Conservation (phyloP, 2,113 vertebrate species). For the Coracopsis vasa region DNA sequence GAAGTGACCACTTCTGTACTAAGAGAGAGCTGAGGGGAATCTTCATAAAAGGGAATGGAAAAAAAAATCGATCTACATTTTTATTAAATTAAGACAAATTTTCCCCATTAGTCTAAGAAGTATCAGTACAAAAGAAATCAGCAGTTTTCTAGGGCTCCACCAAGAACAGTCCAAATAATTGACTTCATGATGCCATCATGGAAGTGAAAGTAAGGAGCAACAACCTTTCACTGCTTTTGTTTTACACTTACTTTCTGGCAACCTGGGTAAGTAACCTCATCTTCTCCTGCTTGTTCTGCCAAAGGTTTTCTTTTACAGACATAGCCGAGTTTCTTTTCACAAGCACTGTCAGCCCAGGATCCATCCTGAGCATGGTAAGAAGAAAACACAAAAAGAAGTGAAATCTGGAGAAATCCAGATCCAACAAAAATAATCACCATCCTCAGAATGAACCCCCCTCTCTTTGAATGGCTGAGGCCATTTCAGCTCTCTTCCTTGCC, state of each 20-base stretch:
- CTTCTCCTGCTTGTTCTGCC: slow-evolving; percentile 49
- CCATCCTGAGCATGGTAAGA: slow-evolving; percentile 76
- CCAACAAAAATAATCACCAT: background rate
- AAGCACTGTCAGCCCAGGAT: slow-evolving; percentile 86
- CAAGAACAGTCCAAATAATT: background rate
- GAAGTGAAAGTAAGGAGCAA: background rate
- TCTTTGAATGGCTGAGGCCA: background rate
- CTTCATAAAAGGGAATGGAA: background rate
- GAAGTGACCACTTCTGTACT: background rate
- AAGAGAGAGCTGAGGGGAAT: background rate
- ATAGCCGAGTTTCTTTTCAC: slow-evolving; percentile 82
- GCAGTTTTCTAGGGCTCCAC: background rate
- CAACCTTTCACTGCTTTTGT: background rate
- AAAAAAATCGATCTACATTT: background rate
- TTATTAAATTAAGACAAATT: background rate
- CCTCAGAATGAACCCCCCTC: background rate
- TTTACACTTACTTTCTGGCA: slow-evolving; percentile 82
- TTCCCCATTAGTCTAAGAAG: background rate
- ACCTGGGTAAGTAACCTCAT: slow-evolving; percentile 70
- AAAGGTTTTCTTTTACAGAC: slow-evolving; percentile 88
- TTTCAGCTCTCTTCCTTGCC: background rate
- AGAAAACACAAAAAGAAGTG: background rate
- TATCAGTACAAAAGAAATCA: background rate
- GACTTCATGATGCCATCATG: background rate
- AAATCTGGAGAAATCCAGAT: background rate